Evolutionary conservation across 2,113 vertebrate genomes (phyloP).

Genomic region (Cardinalis cardinalis): DNA sequence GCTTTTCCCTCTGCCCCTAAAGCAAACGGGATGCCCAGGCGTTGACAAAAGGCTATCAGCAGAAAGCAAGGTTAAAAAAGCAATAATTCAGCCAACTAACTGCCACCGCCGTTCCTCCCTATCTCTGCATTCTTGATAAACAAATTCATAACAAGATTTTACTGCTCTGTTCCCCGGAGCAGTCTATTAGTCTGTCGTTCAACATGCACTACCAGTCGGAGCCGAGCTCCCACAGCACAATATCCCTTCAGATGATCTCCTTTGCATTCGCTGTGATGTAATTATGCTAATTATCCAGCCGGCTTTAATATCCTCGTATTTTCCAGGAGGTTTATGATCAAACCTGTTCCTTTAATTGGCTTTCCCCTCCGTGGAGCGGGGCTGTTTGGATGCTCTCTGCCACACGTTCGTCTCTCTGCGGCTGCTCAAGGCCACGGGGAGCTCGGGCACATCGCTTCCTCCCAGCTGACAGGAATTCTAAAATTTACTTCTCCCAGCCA

Average conservation of each 20-base stretch:
- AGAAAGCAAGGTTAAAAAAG: constrained; percentile 35
- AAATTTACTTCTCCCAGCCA: background rate
- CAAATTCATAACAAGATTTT: constrained; percentile 40
- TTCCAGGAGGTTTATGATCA: constrained; percentile 40
- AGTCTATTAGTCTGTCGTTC: constrained; percentile 34
- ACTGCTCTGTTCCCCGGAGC: constrained; percentile 10
- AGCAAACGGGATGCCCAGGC: background rate
- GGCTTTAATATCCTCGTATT: constrained; percentile 12
- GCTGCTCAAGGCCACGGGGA: background rate
- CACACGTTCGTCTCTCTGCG: background rate
- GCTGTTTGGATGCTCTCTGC: background rate
- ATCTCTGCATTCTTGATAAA: constrained; percentile 32
- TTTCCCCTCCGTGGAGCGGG: background rate
- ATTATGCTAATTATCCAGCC: constrained; percentile 51
- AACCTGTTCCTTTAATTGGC: constrained; percentile 45
- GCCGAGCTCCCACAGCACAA: background rate
- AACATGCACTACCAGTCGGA: background rate
- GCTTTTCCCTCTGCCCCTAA: background rate
- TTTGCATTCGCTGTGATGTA: constrained; percentile 35
- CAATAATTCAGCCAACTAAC: constrained; percentile 35
- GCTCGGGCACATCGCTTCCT: background rate
- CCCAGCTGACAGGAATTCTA: background rate
- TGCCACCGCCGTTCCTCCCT: background rate
- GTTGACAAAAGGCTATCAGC: background rate
- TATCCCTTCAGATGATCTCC: constrained; percentile 33